Base-by-base conservation (phyloP, 1,140 invertebrate species). In the Heliconius hewitsoni region DNA sequence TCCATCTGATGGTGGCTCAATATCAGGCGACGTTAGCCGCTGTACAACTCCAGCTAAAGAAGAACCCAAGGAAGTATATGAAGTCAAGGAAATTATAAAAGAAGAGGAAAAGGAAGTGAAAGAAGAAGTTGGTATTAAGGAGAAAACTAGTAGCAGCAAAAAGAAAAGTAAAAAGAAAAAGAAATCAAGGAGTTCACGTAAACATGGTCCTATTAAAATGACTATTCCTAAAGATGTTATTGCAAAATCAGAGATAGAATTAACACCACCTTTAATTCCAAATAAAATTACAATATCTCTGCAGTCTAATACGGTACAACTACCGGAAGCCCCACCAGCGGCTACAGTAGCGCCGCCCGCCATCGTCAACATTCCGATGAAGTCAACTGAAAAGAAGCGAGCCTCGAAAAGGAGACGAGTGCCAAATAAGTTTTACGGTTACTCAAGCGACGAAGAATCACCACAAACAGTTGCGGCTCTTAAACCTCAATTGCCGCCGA, bases 401-500 rank as follows among this genome's bases (percentile, higher is more conserved):
- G 96, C 96, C 1, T 97, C 97, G 1, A 97, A 98, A 89, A 95
- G 97, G 39, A 96, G 97, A 87, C 93, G 97, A 39, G 96, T 97
- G 42, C 97, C 97, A 9, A 98, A 97, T 86, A 97, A 97, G 86
- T 98, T 98, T 88, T 98, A 98, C 86, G 97, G 97, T 2, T 98
- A 98, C 89, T 97, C 97, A 0, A 98, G 97, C 86, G 97, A 97
- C 83, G 97, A 98, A 83, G 97, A 98, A 82, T 74, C 87, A 19
- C 86, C 90, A 42, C 84, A 87, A 71, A 80, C 86, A 42, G 80
- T 85, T 9, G 90, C 94, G 18, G 96, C 96, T 8, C 90, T 95
- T 4, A 97, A 96, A 84, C 95, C 95, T n/a, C 95, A 95, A 81
- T 94, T 95, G 19, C 95, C 95, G 50, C 95, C 96, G 2, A 95